Evolutionary conservation across 2,888 invertebrate species (phyloP), one percentile per base, ranked within the genome.

Genomic region (Malachius bipustulatus): DNA sequence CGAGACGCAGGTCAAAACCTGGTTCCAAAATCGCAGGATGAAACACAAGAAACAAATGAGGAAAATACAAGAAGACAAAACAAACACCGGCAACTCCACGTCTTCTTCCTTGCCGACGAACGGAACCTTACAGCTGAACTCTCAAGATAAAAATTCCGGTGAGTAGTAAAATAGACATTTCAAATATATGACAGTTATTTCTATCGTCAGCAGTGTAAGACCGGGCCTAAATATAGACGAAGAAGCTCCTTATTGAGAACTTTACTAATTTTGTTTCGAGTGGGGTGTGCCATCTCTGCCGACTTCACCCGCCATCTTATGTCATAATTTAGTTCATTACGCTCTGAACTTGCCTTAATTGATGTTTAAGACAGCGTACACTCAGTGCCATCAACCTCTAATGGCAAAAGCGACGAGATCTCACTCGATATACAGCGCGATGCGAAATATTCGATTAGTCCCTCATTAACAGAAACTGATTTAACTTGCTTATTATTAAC

Each of bases 21-120:
- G 94, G 94, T 94, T 96, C 65, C 94, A 96, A 66, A 96, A 96
- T 65, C 68, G 94, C 14, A 69, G 96, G 49, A 96, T 96, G 96
- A 91, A 91, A 59, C 89, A 91, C 61, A 91, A 91, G 70, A 91
- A 91, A 54, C 88, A 89, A 55, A 65, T 89, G 62, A 61, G 83
- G 48, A 83, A 84, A 51, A 65, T 77, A 38, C 75, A 75, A 46
- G 69, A 70, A 19, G 65, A 65, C 4, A 64, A 66, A 39, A 26
- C 39, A 8, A 38, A 46, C 28, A 15, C 32, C n/a, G 24, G 42
- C 15, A 26, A 37, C 6, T 19, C 24, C 24, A 19, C n/a, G n/a
- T n/a, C n/a, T n/a, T n/a, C n/a, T n/a, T n/a, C n/a, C n/a, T n/a
- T n/a, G n/a, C n/a, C n/a, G n/a, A n/a, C n/a, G n/a, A n/a, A n/a